These are phyloP conservation scores for Ptychodera flava DNA, from an alignment of 35 echinoderm and acorn worm genomes.

Conservation along the genomic window DNA sequence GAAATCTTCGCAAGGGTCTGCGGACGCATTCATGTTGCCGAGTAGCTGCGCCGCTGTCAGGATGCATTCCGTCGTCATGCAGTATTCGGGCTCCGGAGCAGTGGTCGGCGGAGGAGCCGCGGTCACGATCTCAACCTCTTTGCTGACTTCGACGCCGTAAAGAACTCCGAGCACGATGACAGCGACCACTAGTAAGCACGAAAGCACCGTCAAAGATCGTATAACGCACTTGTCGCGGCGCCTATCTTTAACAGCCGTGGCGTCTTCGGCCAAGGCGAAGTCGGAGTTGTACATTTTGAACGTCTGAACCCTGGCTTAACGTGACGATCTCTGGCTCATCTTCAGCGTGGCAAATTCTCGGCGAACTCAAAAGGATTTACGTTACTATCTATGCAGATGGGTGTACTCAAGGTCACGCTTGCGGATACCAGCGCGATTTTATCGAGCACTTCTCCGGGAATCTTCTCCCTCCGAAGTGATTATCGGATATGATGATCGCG, in stretches of 20 bases:
- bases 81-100: neutral
- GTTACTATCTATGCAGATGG: no score
- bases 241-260: neutral
- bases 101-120: neutral
- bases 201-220: neutral
- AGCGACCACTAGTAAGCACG: neutral
- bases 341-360: no score
- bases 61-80: neutral
- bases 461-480: no score
- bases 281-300: neutral
- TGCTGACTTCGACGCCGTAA: neutral
- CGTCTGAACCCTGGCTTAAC: no score
- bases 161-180: neutral
- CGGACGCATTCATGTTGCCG: conserved; percentile 36
- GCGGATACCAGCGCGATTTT: no score
- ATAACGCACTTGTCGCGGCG: neutral
- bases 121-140: neutral
- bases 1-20: conserved; percentile 85
- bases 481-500: no score
- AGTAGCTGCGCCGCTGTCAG: neutral
- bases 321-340: no score
- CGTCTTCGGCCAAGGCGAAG: neutral
- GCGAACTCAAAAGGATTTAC: no score
- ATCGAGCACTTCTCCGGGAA: no score
- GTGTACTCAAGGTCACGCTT: no score